Base-by-base conservation (phyloP, 2,888 invertebrate species). In the Acanthopleura granulata region DNA sequence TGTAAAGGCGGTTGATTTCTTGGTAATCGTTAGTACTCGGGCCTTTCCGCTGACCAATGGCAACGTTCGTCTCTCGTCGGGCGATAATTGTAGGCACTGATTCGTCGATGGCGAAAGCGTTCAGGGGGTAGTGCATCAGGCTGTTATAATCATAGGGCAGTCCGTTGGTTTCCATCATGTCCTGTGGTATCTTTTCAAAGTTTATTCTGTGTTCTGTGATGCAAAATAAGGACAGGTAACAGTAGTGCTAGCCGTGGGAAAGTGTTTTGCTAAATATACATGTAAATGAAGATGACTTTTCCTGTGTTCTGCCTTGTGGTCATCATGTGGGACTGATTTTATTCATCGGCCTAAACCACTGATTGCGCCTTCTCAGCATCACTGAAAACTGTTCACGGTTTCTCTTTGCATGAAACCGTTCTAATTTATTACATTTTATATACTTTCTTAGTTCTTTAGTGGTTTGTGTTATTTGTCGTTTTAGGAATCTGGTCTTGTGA, bases 71-170 rank as follows among this genome's bases (percentile, higher is more conserved):
- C 12, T 57, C n/a, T 4, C 18, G 57, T 3, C 40, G 40, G n/a
- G 57, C 4, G 22, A 57, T 57, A 57, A 57, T 57, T 57, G 57
- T 57, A 6, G 57, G 57, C 57, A 57, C 57, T 57, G 57, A n/a
- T 18, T 57, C 22, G 22, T 57, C 57, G 18, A n/a, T 57, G 57
- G 57, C 57, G 57, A 57, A 57, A 22, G 57, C 57, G 57, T 57
- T 57, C 1, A n/a, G n/a, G 4, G 57, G 57, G 22, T 57, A 57
- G 57, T 57, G 57, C 57, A 57, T 57, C 18, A 57, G n/a, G 57
- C 57, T 57, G 57, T 57, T 57, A 22, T 57, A 57, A 57, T 57
- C 57, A 22, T 57, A 57, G 18, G 57, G 57, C 57, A 57, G 22
- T 4, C 22, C 57, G n/a, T 57, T 18, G 6, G 12, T 12, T 22